phyloP scores from a whole-genome alignment of 2,888 invertebrate species.

The Pristionchus arcanus region DNA sequence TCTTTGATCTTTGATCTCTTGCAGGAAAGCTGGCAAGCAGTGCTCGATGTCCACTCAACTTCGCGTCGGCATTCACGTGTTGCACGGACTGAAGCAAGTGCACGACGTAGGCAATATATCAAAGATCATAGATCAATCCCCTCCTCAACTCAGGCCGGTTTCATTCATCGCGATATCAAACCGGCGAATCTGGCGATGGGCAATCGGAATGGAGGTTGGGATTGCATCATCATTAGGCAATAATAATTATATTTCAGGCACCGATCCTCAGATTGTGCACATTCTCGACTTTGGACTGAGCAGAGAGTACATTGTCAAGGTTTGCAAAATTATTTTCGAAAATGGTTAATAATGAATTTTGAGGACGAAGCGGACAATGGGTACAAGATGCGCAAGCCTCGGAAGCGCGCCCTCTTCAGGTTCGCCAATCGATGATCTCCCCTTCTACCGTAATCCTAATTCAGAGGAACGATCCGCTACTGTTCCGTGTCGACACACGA shows the following conservation, averaged over 20 bases:
- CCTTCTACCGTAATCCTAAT: neutral
- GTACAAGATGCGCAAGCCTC: conserved; percentile 52
- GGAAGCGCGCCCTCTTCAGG: conserved; percentile 51
- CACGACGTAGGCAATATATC: conserved; percentile 68
- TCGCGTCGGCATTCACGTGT: conserved; percentile 68
- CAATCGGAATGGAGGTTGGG: conserved; percentile 25
- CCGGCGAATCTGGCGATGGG: conserved; percentile 56
- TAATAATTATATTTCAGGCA: neutral
- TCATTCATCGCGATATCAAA: conserved; percentile 52
- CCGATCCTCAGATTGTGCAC: conserved; percentile 46
- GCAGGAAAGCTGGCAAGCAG: conserved; percentile 37
- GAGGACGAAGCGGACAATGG: neutral
- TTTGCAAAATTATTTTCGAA: neutral
- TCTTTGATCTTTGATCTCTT: conserved; percentile 28
- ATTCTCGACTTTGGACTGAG: conserved; percentile 55
- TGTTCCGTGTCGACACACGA: conserved; percentile 49
- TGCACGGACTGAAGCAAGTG: conserved; percentile 73
- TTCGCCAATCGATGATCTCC: neutral
- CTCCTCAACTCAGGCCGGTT: neutral
- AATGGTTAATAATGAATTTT: neutral
- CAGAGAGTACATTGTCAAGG: conserved; percentile 51
- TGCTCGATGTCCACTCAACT: conserved; percentile 68
- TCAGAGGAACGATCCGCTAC: conserved; percentile 55
- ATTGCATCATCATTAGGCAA: neutral
- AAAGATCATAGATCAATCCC: conserved; percentile 21